Percentiles rank a stretch among this genome's conserved stretches.
phyloP scores from a whole-genome alignment of 2,113 vertebrate species.

The Eudyptes chrysolophus region DNA sequence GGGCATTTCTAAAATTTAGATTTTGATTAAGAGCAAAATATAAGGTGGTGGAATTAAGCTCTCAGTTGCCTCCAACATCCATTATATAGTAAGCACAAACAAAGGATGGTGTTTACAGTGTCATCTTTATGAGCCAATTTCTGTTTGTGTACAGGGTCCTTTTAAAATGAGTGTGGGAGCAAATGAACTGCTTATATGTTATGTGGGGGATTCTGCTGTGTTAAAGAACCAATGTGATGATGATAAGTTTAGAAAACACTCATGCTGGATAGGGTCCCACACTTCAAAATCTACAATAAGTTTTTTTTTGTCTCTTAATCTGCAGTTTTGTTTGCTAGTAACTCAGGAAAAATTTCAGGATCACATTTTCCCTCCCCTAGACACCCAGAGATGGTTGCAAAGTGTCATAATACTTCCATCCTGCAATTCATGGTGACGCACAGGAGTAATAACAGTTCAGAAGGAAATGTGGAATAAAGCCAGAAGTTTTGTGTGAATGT shows the following conservation, averaged over 20 bases:
- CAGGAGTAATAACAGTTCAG: background rate
- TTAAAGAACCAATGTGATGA: background rate
- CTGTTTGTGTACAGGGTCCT: fast-evolving
- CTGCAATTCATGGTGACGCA: background rate
- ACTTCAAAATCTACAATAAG: fast-evolving
- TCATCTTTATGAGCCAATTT: background rate
- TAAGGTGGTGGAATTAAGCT: background rate
- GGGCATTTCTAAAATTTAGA: background rate
- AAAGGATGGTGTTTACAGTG: background rate
- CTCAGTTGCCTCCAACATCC: background rate
- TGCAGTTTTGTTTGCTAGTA: background rate
- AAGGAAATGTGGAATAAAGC: background rate
- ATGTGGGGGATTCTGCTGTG: background rate
- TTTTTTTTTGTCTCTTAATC: background rate
- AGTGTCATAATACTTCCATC: background rate
- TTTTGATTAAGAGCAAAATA: background rate
- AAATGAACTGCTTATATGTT: background rate
- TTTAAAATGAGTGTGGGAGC: background rate
- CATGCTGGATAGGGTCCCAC: background rate
- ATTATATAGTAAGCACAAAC: fast-evolving
- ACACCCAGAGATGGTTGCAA: background rate
- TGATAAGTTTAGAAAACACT: background rate
- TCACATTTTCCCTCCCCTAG: background rate
- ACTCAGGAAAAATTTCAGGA: background rate
- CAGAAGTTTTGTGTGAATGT: background rate